Evolutionary conservation across 2,797 vertebrate genomes (phyloP), one percentile per base, ranked within the genome.

Genomic region (Nothura maculosa): DNA sequence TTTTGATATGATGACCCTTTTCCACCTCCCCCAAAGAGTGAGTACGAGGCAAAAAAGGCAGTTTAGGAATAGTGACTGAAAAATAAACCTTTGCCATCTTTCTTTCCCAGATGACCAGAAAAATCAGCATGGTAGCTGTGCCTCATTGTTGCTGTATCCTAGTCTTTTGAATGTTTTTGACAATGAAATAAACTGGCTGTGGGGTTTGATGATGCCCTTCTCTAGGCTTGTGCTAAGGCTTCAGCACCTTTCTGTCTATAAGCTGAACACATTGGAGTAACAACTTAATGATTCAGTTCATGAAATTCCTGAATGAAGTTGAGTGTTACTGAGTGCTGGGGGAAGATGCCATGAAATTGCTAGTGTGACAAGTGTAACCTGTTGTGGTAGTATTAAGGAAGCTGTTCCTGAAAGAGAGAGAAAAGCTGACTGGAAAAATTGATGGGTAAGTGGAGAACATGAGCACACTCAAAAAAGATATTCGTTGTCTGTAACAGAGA

Each of bases 21-120:
- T 60, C 36, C 30, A 25, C 0, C 0, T 6, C 14, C 27, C 8
- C 20, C 34, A 18, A 68, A 73, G 27, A 69, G 28, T 3, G 2
- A 58, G 14, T 32, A 34, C 42, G 58, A 86, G 70, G 32, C 11
- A 62, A 86, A 88, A 92, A 67, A 20, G 0, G 15, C 25, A 69
- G 6, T 77, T 30, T 58, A 7, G 24, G 13, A 43, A 63, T 55
- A 42, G 10, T 30, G 30, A 12, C 52, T 60, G 20, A 36, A 4
- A 63, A 60, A 80, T 70, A 86, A 81, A 54, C 13, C 11, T 75
- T 81, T 69, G 8, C 27, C 42, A 10, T 47, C 3, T 2, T 48
- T 22, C 74, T 48, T 47, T 67, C 36, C 11, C 7, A 25, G 14
- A 1, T 67, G 32, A 9, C 36, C 19, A 74, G 55, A 67, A 76